phyloP scores from a whole-genome alignment of 2,888 invertebrate species.

The Drosophila kanekoi region DNA sequence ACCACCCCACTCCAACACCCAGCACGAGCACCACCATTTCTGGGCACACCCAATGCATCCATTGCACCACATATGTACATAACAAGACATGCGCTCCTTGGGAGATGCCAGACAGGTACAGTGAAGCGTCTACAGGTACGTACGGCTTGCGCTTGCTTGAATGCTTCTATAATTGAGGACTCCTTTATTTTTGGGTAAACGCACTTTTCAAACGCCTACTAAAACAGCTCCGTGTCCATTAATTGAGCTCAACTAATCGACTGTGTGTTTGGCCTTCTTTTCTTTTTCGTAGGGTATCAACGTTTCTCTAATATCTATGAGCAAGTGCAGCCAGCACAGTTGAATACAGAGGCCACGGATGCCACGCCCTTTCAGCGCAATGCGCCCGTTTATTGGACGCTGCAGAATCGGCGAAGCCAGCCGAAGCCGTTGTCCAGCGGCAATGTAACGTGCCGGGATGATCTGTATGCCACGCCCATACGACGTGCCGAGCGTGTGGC shows the following conservation, averaged over 20 bases:
- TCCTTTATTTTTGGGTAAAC: slow-evolving; percentile 16
- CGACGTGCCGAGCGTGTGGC: slow-evolving; percentile 82
- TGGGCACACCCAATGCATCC: slow-evolving; percentile 6
- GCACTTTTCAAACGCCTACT: slow-evolving; percentile 54
- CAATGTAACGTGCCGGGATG: slow-evolving; percentile 81
- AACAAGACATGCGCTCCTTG: slow-evolving; percentile 12
- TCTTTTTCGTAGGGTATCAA: slow-evolving; percentile 87
- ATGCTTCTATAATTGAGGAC: slow-evolving; percentile 41
- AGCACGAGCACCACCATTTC: slow-evolving; percentile 30
- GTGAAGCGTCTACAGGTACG: slow-evolving; percentile 54
- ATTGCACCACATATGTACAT: slow-evolving; percentile 24
- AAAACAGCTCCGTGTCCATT: slow-evolving; percentile 15
- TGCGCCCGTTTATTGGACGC: slow-evolving; percentile 87
- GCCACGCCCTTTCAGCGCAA: slow-evolving; percentile 83
- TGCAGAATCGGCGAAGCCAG: slow-evolving; percentile 85
- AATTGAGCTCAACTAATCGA: slow-evolving; percentile 15
- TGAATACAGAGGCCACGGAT: slow-evolving; percentile 50
- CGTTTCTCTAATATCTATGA: slow-evolving; percentile 86
- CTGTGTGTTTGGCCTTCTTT: slow-evolving; percentile 1
- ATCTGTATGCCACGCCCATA: slow-evolving; percentile 84
- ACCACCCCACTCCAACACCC: slow-evolving; percentile 19
- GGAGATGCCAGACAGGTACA: slow-evolving; percentile 35
- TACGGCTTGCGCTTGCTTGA: slow-evolving; percentile 54
- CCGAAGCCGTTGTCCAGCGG: slow-evolving; percentile 62
- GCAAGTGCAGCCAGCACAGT: slow-evolving; percentile 74